Percentiles rank a stretch among this genome's conserved stretches.
Evolutionary conservation across 2,113 vertebrate genomes (phyloP).

Genomic region (Nothoprocta pentlandii): DNA sequence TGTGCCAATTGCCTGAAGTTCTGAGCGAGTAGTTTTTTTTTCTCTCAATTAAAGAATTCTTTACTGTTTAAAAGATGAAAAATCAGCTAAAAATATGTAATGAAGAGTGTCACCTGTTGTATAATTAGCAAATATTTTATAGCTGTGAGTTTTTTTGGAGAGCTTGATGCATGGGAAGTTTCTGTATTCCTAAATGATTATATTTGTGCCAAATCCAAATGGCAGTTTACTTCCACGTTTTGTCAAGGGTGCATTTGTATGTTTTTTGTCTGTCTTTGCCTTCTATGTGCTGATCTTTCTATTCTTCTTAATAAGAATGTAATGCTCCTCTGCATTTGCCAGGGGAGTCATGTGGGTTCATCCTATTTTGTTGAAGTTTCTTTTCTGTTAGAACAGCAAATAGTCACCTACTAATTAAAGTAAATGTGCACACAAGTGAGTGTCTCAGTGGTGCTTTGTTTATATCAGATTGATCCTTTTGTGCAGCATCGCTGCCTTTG

Average conservation of each 20-base stretch:
- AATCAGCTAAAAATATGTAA: not conserved
- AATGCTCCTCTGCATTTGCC: not conserved
- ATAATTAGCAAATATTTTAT: not conserved
- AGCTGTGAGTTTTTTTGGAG: not conserved
- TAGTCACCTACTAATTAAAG: slow-evolving; percentile 40
- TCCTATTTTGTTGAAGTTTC: not conserved
- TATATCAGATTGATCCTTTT: slow-evolving; percentile 5
- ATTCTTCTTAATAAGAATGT: not conserved
- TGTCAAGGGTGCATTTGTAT: not conserved
- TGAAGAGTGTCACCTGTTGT: not conserved
- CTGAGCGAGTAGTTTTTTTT: not conserved
- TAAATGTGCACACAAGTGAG: not conserved
- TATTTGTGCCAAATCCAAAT: not conserved
- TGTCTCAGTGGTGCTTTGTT: not conserved
- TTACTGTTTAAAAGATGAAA: not conserved
- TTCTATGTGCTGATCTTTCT: slow-evolving; percentile 11
- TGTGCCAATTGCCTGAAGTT: not conserved
- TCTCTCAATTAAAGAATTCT: not conserved
- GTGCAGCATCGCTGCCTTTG: not conserved
- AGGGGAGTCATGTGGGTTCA: not conserved
- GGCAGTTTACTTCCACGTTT: not conserved
- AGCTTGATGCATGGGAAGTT: not conserved
- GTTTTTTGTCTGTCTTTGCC: not conserved
- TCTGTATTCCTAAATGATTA: not conserved
- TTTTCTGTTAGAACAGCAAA: slow-evolving; percentile 33